Percentiles rank a stretch among this genome's conserved stretches.
phyloP scores from a whole-genome alignment of 2,888 invertebrate genomes.

The Drosophila meridionalis region DNA sequence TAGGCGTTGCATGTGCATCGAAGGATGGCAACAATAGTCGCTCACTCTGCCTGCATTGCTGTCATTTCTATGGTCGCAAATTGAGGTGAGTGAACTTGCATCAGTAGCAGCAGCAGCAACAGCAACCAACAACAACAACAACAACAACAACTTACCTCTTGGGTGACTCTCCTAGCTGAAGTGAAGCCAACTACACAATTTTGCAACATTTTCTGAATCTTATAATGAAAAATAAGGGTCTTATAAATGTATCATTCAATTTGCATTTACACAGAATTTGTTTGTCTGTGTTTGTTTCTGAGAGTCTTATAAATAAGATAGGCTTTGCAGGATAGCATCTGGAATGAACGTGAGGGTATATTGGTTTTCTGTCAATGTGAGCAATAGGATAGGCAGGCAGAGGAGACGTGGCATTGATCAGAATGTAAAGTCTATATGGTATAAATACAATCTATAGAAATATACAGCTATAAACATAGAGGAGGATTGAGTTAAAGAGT shows the following conservation, averaged over 20 bases:
- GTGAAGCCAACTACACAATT: slow-evolving; percentile 39
- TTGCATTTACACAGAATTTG: not conserved
- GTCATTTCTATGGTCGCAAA: slow-evolving; percentile 55
- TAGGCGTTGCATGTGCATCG: slow-evolving; percentile 4
- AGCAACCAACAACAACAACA: slow-evolving; percentile 1
- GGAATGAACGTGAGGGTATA: not conserved
- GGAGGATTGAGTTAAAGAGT: not conserved
- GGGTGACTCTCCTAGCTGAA: slow-evolving; percentile 13
- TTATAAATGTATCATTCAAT: not conserved
- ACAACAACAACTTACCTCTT: slow-evolving; percentile 3
- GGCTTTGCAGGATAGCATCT: not conserved
- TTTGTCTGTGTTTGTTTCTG: not conserved
- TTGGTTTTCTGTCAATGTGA: not conserved
- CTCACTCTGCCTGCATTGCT: slow-evolving; percentile 17
- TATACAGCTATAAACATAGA: not conserved
- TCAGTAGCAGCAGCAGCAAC: slow-evolving; percentile 2
- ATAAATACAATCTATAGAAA: not conserved
- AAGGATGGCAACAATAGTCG: slow-evolving; percentile 5
- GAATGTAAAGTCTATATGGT: not conserved
- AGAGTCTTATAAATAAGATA: slow-evolving; percentile 1
- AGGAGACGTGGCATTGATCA: not conserved
- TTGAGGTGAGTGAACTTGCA: slow-evolving; percentile 66
- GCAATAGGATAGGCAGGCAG: not conserved
- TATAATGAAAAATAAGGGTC: not conserved
- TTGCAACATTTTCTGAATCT: slow-evolving; percentile 23